These are phyloP conservation scores for Pterostichus madidus DNA, from an alignment of 2,888 invertebrate genomes.

Conservation along the genomic window DNA sequence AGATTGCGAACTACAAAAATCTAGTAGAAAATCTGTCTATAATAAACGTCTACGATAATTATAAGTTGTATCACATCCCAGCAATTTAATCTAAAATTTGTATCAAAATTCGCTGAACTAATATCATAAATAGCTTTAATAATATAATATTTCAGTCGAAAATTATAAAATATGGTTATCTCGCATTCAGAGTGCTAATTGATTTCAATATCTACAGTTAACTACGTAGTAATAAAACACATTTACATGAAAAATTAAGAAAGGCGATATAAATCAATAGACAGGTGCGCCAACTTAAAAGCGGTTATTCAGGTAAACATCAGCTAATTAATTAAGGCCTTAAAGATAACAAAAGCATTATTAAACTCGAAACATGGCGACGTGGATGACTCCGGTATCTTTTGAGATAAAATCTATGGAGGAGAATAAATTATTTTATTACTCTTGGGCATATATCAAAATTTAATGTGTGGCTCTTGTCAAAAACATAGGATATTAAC, in stretches of 20 bases:
- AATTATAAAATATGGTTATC: constrained; percentile 32
- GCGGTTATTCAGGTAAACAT: constrained; percentile 61
- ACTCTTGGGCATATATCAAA: constrained; percentile 47
- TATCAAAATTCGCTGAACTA: constrained; percentile 41
- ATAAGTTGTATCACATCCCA: not conserved
- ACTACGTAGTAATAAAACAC: constrained; percentile 60
- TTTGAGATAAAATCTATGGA: constrained; percentile 46
- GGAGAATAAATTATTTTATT: constrained; percentile 58
- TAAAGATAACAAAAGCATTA: constrained; percentile 58
- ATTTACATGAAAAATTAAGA: constrained; percentile 59
- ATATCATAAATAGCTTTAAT: constrained; percentile 22
- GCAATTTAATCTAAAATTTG: not conserved
- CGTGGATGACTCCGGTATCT: constrained; percentile 37
- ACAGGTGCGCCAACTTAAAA: constrained; percentile 58
- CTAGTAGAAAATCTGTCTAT: not conserved
- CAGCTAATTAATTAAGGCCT: constrained; percentile 58
- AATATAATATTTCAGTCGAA: constrained; percentile 27
- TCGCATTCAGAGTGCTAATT: constrained; percentile 53
- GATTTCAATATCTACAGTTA: constrained; percentile 55
- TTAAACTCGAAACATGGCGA: constrained; percentile 45
- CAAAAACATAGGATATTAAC: constrained; percentile 55
- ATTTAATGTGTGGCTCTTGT: constrained; percentile 49
- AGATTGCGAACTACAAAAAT: constrained; percentile 2
- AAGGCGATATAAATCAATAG: constrained; percentile 42
- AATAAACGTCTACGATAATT: not conserved